Evolutionary conservation across 2,113 vertebrate species (phyloP).

Genomic region (Loxodonta africana): DNA sequence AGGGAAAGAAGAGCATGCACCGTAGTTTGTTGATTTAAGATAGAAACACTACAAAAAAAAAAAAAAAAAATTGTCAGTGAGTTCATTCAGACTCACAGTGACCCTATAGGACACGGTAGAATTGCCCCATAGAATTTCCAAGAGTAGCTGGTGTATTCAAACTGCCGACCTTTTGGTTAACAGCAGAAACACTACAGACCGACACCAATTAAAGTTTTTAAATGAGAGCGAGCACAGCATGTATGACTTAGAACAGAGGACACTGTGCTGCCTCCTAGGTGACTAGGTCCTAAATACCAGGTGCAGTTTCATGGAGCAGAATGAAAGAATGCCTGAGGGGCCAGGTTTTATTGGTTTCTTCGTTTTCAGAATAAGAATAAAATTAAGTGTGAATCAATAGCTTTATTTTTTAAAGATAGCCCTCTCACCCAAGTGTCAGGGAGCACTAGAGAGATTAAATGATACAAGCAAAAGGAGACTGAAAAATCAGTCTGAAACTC

Average conservation of each 20-base stretch:
- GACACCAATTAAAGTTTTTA: not conserved
- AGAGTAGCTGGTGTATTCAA: no score
- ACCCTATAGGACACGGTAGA: no score
- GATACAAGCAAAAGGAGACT: not conserved
- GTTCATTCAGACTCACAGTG: no score
- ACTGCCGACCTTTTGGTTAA: no score
- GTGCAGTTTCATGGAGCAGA: not conserved
- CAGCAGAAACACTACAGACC: not conserved
- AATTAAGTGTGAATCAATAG: not conserved
- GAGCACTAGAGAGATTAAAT: not conserved
- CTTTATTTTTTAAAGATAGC: not conserved
- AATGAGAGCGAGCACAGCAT: not conserved
- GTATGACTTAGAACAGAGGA: not conserved
- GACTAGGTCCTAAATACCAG: not conserved
- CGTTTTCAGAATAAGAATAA: constrained; percentile 12
- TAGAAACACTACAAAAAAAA: no score
- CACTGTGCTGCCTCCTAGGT: not conserved
- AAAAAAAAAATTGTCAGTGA: no score
- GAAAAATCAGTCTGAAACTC: not conserved
- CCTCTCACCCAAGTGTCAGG: not conserved
- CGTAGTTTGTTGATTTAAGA: not conserved
- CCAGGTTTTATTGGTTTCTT: not conserved
- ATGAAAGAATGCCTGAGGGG: not conserved
- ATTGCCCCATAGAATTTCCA: no score
- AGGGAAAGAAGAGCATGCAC: not conserved